These are phyloP conservation scores for Nymphalis urticae DNA, from an alignment of 2,888 invertebrate genomes.

Conservation along the genomic window DNA sequence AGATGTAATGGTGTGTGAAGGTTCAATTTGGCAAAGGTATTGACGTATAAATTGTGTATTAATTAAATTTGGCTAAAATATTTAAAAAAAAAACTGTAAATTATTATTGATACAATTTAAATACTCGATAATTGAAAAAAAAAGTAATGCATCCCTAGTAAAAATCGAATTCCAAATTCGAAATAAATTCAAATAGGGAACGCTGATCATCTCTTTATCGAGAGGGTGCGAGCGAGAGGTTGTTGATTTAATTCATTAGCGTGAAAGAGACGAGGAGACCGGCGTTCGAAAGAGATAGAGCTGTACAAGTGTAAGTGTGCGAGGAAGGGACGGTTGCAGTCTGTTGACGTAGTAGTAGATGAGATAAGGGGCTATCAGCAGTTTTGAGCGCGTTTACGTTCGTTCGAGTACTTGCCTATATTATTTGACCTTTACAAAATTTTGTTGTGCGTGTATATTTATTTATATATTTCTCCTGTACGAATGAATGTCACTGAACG, in stretches of 20 bases:
- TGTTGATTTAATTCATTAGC: slow-evolving; percentile 82
- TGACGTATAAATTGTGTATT: no score
- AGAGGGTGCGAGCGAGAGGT: slow-evolving; percentile 76
- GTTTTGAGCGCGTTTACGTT: slow-evolving; percentile 59
- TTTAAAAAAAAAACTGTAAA: background rate
- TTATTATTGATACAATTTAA: background rate
- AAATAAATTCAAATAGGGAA: slow-evolving; percentile 71
- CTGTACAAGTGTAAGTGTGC: slow-evolving; percentile 42
- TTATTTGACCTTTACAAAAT: slow-evolving; percentile 12
- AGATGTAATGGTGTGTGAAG: no score
- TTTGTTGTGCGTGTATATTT: background rate
- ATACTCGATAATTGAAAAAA: slow-evolving; percentile 21
- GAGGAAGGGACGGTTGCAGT: slow-evolving; percentile 59
- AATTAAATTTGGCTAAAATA: background rate
- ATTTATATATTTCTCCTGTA: no score
- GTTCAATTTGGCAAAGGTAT: no score
- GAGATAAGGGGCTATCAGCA: slow-evolving; percentile 80
- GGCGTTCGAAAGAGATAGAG: slow-evolving; percentile 55
- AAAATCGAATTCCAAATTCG: slow-evolving; percentile 64
- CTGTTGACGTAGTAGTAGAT: slow-evolving; percentile 80
- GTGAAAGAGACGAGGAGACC: slow-evolving; percentile 58
- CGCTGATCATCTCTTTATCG: slow-evolving; percentile 66
- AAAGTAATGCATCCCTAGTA: slow-evolving; percentile 30
- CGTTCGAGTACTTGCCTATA: slow-evolving; percentile 56
- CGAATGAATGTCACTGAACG: no score